These are phyloP conservation scores for Sweltsa coloradensis DNA, from an alignment of 1,140 invertebrate genomes.

Conservation along the genomic window DNA sequence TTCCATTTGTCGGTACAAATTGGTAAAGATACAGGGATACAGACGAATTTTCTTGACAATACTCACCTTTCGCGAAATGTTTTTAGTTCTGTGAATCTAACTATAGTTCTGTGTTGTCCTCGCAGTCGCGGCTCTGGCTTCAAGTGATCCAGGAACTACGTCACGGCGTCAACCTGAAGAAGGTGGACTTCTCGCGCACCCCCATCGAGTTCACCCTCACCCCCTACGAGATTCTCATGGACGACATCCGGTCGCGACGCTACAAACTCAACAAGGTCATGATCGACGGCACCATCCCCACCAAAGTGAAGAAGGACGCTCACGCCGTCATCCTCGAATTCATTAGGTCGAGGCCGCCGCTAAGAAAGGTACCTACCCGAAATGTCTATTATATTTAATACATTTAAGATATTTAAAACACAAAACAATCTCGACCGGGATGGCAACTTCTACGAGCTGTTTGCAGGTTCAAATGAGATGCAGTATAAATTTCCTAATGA, in stretches of 20 bases:
- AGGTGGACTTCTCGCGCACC: conserved; percentile 56
- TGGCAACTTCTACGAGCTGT: too few relatives aligned
- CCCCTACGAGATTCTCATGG: conserved; percentile 95
- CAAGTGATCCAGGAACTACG: conserved; percentile 83
- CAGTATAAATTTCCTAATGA: too few relatives aligned
- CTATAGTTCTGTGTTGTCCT: conserved; percentile 22
- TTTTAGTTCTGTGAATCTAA: too few relatives aligned
- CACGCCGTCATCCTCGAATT: conserved; percentile 92
- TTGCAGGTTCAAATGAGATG: too few relatives aligned
- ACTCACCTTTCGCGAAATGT: too few relatives aligned
- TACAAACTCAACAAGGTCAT: conserved; percentile 52
- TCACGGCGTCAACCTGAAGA: conserved; percentile 83
- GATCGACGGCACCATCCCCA: conserved; percentile 70
- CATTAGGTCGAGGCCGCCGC: conserved; percentile 84
- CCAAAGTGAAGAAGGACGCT: conserved; percentile 80
- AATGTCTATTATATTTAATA: neutral
- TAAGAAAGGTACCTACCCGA: conserved; percentile 63
- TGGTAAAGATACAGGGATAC: too few relatives aligned
- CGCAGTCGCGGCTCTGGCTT: conserved; percentile 90
- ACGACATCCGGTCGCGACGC: conserved; percentile 77
- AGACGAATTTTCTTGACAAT: too few relatives aligned
- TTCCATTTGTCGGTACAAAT: too few relatives aligned
- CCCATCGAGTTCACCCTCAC: conserved; percentile 85
- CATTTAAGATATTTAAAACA: too few relatives aligned
- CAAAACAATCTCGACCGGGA: too few relatives aligned